These are phyloP conservation scores for Anseranas semipalmata DNA, from an alignment of 2,113 vertebrate genomes.

Conservation along the genomic window DNA sequence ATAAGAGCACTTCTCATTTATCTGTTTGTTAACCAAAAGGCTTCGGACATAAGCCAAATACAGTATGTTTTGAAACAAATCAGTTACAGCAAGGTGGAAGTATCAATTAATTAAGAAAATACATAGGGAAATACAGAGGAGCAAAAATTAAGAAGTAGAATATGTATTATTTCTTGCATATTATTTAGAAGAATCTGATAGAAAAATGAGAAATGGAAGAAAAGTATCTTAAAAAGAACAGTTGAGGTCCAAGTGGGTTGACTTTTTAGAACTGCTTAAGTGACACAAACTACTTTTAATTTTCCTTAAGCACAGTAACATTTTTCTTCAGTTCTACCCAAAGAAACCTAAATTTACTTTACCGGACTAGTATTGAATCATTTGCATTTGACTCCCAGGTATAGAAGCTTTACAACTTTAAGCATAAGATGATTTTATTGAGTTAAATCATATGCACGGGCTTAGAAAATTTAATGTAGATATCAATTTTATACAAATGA, in stretches of 20 bases:
- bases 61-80: not conserved
- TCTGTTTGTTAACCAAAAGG: not conserved
- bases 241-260: not conserved
- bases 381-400: not conserved
- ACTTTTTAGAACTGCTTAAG: not conserved
- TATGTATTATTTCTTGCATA: not conserved
- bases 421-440: not conserved
- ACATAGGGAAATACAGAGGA: not conserved
- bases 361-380: not conserved
- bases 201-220: not conserved
- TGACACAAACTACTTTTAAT: not conserved
- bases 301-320: not conserved
- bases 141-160: not conserved
- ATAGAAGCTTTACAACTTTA: not conserved
- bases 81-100: accelerated
- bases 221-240: not conserved
- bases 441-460: not conserved
- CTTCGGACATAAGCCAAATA: not conserved
- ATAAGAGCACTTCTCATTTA: not conserved
- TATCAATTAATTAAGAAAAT: not conserved
- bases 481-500: not conserved
- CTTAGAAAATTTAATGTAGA: not conserved
- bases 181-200: not conserved
- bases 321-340: not conserved
- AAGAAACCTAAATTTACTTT: not conserved